Base-by-base conservation (phyloP, 2,888 invertebrate species). In the Leptinotarsa tumamoca region DNA sequence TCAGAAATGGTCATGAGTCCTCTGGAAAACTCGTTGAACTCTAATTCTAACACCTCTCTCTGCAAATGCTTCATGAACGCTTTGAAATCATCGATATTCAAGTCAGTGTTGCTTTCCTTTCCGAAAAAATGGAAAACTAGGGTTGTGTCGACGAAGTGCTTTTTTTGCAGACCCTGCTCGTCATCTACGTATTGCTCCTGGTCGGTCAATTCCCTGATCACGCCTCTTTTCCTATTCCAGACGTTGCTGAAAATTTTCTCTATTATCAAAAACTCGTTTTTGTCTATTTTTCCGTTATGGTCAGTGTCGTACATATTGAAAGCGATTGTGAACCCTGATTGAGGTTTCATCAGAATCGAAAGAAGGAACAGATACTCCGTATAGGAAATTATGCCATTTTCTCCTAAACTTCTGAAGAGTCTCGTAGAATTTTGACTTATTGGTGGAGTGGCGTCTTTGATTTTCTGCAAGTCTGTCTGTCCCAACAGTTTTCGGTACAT, bases 291-390 rank as follows among this genome's bases (percentile, higher is more conserved):
- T 87, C 97, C 95, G 90, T 98, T 98, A 78, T 98, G 98, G 88
- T 99, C 98, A 4, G 96, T 97, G 89, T 99, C 99, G 88, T 99
- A 98, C 98, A 99, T 98, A 89, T 98, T 97, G 90, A 99, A 99
- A 2, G 99, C 99, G 86, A 99, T 98, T 80, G 94, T 93, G 89
- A 99, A 99, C 71, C 98, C 98, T 49, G 97, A 96, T 85, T 96
- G 95, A 0, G 98, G 98, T 88, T 98, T 98, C 98, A 90, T 78
- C 43, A 74, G 27, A 84, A 98, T 95, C 49, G 98, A 98, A n/a
- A 98, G 92, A 71, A 99, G 92, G 88, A 99, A 99, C 82, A 99
- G 90, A 88, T 99, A 99, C 88, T 99, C 98, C 15, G 98, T 98
- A 89, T 98, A 99, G 0, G 98, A 98, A 82, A 99, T 95, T 79